Percentiles rank a stretch among this genome's conserved stretches.
These are phyloP conservation scores for Brachionus rotundiformis DNA, from an alignment of 1,140 invertebrate genomes.

Conservation along the genomic window DNA sequence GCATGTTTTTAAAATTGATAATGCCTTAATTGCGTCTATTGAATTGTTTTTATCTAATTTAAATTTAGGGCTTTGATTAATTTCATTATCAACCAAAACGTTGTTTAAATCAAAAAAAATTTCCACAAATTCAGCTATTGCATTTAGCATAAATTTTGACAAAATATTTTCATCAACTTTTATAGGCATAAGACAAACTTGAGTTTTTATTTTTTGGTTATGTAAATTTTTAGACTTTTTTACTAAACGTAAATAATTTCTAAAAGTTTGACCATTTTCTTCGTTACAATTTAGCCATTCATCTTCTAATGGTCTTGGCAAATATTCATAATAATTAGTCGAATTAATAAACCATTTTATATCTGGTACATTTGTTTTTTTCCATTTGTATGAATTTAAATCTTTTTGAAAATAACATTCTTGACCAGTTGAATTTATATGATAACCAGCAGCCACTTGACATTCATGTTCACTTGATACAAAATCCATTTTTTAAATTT, in stretches of 20 bases:
- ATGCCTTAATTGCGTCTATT: neutral
- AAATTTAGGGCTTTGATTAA: neutral
- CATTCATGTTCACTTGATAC: no score
- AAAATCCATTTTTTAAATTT: no score
- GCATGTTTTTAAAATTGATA: neutral
- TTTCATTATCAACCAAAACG: neutral
- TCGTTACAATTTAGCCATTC: neutral
- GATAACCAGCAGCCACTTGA: no score
- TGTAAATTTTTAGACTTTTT: neutral
- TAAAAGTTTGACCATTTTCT: slow-evolving; percentile 11
- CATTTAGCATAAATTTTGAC: neutral
- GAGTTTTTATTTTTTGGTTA: neutral
- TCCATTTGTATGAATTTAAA: slow-evolving; percentile 13
- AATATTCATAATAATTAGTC: neutral
- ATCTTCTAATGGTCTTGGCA: neutral
- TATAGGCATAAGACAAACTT: neutral
- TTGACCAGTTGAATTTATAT: neutral
- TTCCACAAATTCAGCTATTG: neutral
- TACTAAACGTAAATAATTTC: neutral
- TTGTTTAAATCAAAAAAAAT: neutral
- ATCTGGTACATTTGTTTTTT: slow-evolving; percentile 4
- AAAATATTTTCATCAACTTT: neutral
- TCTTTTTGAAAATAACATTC: neutral
- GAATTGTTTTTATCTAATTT: neutral
- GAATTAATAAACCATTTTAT: neutral